A percentile compares a stretch with the other conserved stretches of the same genome.
Conservation (phyloP, 1,140 invertebrate genomes). For the Eumeta japonica region DNA sequence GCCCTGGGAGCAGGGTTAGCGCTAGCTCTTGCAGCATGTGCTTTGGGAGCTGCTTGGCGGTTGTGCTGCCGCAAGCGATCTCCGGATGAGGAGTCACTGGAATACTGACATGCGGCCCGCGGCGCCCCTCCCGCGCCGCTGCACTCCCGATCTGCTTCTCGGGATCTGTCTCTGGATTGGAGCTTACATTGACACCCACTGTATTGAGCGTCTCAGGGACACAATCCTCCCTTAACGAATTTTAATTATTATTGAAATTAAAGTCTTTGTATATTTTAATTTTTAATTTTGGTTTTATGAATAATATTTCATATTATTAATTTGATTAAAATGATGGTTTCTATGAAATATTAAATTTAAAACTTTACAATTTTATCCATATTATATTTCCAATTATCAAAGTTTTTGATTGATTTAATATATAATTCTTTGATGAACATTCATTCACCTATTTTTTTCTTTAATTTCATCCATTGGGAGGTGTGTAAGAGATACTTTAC, state of each 20-base stretch:
- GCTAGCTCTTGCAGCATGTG: constrained; percentile 35
- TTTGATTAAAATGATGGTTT: too few species aligned
- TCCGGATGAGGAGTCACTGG: constrained; percentile 48
- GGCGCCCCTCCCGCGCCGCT: constrained; percentile 47
- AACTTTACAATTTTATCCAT: too few species aligned
- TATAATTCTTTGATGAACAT: too few species aligned
- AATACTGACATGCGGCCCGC: constrained; percentile 57
- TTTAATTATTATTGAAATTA: not conserved
- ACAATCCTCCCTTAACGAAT: not conserved
- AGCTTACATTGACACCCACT: constrained; percentile 55
- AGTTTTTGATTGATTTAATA: too few species aligned
- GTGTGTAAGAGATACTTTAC: too few species aligned
- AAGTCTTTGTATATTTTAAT: too few species aligned
- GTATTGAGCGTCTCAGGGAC: constrained; percentile 39
- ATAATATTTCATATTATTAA: too few species aligned
- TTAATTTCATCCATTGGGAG: too few species aligned
- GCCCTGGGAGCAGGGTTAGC: constrained; percentile 43
- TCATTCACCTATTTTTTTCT: too few species aligned
- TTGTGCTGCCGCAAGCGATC: constrained; percentile 54
- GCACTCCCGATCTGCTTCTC: constrained; percentile 39
- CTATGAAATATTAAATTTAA: too few species aligned
- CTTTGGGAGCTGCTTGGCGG: constrained; percentile 46
- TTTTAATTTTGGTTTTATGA: too few species aligned
- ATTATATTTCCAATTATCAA: too few species aligned
- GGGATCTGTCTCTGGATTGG: constrained; percentile 50